These are phyloP conservation scores for Monopterus albus DNA, from an alignment of 2,113 vertebrate species.

Conservation along the genomic window DNA sequence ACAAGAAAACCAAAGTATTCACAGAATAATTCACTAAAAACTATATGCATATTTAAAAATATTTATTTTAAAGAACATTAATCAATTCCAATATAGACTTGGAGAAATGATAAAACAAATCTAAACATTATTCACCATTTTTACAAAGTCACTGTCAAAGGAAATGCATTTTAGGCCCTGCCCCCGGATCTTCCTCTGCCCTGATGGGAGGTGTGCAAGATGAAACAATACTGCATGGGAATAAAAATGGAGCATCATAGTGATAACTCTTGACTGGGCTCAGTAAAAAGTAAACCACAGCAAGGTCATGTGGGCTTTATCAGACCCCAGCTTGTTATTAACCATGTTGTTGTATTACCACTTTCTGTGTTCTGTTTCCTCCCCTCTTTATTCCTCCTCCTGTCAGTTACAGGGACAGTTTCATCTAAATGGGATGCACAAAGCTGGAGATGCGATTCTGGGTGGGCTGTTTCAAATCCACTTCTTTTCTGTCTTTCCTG, in stretches of 20 bases:
- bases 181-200: neutral
- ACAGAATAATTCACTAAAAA: too few relatives aligned
- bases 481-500: constrained; percentile 45
- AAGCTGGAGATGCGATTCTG: constrained; percentile 52
- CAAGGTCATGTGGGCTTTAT: constrained; percentile 18
- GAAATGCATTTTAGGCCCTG: constrained; percentile 2
- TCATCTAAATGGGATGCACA: constrained; percentile 55
- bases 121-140: too few relatives aligned
- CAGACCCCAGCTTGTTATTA: neutral
- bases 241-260: constrained; percentile 8
- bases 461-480: constrained; percentile 57
- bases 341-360: neutral
- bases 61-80: too few relatives aligned
- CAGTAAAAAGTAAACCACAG: neutral
- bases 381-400: neutral
- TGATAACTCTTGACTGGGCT: neutral
- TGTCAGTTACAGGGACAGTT: constrained; percentile 48
- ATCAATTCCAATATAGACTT: too few relatives aligned
- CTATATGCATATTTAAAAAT: too few relatives aligned
- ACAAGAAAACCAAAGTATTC: too few relatives aligned
- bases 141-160: neutral
- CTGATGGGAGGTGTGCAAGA: neutral
- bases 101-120: too few relatives aligned
- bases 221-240: neutral
- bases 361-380: neutral